These are phyloP conservation scores for Procavia capensis DNA, from an alignment of 2,113 vertebrate species.

Conservation along the genomic window DNA sequence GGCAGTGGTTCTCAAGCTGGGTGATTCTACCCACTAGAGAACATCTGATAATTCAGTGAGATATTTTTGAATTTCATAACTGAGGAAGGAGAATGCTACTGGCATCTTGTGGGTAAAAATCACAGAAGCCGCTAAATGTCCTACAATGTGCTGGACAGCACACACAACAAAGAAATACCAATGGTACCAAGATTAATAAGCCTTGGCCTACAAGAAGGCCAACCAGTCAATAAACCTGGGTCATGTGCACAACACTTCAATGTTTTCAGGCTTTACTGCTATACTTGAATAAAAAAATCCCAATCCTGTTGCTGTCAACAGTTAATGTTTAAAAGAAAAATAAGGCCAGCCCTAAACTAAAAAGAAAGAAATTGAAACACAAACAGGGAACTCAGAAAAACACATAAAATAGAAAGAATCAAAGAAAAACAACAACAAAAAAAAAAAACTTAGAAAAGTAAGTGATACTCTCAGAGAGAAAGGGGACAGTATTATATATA, in stretches of 20 bases:
- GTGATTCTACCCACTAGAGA: background rate
- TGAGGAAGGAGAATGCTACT: background rate
- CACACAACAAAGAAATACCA: background rate
- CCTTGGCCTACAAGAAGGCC: background rate
- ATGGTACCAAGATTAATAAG: background rate
- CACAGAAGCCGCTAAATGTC: too few relatives aligned
- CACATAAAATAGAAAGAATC: background rate
- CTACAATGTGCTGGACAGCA: background rate
- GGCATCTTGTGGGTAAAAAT: background rate
- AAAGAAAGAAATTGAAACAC: slow-evolving; percentile 17
- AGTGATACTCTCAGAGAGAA: background rate
- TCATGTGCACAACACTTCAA: background rate
- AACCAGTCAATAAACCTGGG: background rate
- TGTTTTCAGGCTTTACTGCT: background rate
- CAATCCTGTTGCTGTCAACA: background rate
- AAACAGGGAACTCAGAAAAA: background rate
- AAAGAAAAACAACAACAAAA: background rate
- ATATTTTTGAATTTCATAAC: background rate
- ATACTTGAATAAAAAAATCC: background rate
- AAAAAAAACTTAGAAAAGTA: too few relatives aligned
- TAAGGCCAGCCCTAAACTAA: background rate
- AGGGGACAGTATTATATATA: background rate
- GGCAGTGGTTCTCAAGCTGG: background rate
- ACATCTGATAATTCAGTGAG: background rate
- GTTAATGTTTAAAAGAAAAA: background rate